Evolutionary conservation across 2,113 vertebrate genomes (phyloP).

Genomic region (Cynoglossus semilaevis): DNA sequence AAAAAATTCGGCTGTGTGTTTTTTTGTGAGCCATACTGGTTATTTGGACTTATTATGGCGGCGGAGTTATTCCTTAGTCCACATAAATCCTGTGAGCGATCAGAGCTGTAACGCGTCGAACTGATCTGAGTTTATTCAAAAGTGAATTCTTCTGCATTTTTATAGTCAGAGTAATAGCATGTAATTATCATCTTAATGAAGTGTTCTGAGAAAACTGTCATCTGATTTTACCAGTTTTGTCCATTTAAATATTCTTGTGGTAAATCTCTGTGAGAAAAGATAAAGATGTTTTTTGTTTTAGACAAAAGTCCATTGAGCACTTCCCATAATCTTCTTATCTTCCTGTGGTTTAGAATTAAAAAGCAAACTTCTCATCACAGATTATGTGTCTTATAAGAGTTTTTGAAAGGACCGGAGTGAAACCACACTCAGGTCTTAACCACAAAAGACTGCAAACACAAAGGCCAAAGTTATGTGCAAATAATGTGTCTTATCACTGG

Average conservation of each 20-base stretch:
- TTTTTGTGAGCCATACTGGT: constrained; percentile 39
- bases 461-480: constrained; percentile 31
- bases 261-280: too few species aligned
- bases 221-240: too few species aligned
- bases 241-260: too few species aligned
- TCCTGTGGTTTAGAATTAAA: too few species aligned
- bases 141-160: constrained; percentile 43
- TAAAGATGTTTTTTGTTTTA: too few species aligned
- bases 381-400: constrained; percentile 5
- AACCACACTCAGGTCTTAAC: constrained; percentile 12
- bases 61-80: constrained; percentile 33
- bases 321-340: too few species aligned
- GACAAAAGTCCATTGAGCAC: too few species aligned
- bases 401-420: constrained; percentile 16
- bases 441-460: constrained; percentile 50
- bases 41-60: constrained; percentile 65
- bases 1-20: constrained; percentile 43
- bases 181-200: too few species aligned
- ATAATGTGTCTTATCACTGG: constrained; percentile 39
- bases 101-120: constrained; percentile 35
- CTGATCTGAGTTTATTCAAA: constrained; percentile 63
- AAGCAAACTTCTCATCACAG: constrained; percentile 1
- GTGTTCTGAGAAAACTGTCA: too few species aligned
- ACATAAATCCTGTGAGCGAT: constrained; percentile 50
- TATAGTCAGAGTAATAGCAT: too few species aligned